These are phyloP conservation scores for Psittacula cyanocephala DNA, from an alignment of 2,113 vertebrate species.

Conservation along the genomic window DNA sequence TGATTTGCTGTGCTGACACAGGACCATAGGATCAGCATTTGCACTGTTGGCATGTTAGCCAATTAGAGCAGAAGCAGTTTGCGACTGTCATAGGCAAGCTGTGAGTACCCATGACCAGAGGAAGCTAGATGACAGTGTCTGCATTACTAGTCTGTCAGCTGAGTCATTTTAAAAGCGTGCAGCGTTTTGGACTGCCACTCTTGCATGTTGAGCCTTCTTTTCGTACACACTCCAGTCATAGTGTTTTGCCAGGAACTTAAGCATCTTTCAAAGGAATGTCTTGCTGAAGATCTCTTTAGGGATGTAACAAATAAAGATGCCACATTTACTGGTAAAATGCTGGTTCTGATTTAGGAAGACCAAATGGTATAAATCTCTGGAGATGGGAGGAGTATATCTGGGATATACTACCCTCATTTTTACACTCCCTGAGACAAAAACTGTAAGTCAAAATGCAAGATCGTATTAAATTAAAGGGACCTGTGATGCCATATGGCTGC, in stretches of 20 bases:
- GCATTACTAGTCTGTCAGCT: not conserved
- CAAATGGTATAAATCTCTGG: not conserved
- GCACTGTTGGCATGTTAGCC: not conserved
- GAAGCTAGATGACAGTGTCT: not conserved
- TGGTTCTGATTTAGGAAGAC: not conserved
- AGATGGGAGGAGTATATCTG: not conserved
- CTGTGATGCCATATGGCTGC: not conserved
- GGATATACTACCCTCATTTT: not conserved
- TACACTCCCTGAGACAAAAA: not conserved
- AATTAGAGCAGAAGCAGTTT: not conserved
- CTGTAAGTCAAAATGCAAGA: not conserved
- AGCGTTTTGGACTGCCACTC: not conserved
- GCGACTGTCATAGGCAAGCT: not conserved
- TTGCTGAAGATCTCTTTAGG: not conserved
- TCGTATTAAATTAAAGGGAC: not conserved
- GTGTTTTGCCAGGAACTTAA: not conserved
- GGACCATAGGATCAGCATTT: not conserved
- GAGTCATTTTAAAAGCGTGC: not conserved
- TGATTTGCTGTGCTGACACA: not conserved
- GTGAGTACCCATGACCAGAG: rapidly evolving
- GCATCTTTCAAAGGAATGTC: not conserved
- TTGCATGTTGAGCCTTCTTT: not conserved
- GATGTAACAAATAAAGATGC: not conserved
- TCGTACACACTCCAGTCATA: not conserved
- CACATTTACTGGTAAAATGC: not conserved